phyloP scores from a whole-genome alignment of 1,140 invertebrate species.

The Pseudomyrmex concolor region DNA sequence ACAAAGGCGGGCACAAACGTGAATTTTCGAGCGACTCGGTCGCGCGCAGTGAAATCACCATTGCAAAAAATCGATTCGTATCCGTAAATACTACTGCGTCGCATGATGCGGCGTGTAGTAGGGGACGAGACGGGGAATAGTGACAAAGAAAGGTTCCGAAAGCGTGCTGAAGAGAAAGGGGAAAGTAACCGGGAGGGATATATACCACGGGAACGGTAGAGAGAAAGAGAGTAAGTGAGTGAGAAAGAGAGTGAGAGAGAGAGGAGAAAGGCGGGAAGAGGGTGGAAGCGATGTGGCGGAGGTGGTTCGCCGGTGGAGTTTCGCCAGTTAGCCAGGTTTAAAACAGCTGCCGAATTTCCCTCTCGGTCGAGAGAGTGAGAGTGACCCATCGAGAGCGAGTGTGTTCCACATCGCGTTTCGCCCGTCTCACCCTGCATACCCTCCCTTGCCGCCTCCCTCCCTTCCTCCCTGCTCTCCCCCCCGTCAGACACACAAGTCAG shows the following conservation, averaged over 20 bases:
- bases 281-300: constrained; percentile 56
- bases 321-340: constrained; percentile 82
- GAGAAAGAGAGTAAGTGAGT: background rate
- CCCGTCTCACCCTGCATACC: constrained; percentile 15
- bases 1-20: constrained; percentile 37
- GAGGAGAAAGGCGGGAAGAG: constrained; percentile 15
- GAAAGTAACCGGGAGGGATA: constrained; percentile 16
- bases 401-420: constrained; percentile 79
- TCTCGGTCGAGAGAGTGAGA: constrained; percentile 83
- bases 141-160: constrained; percentile 53
- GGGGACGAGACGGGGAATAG: constrained; percentile 1
- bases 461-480: too few relatives aligned
- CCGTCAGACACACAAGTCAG: constrained; percentile 59
- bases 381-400: constrained; percentile 84
- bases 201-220: background rate
- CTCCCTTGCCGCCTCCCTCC: constrained; percentile 3
- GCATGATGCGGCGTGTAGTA: constrained; percentile 36
- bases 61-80: constrained; percentile 54
- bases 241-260: background rate
- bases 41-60: constrained; percentile 46
- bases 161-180: constrained; percentile 23
- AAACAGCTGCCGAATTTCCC: constrained; percentile 85
- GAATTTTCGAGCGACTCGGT: constrained; percentile 34
- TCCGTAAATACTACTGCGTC: constrained; percentile 51
- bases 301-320: constrained; percentile 74